Evolutionary conservation across 2,113 vertebrate genomes (phyloP).

Genomic region (Platysternon megacephalum): DNA sequence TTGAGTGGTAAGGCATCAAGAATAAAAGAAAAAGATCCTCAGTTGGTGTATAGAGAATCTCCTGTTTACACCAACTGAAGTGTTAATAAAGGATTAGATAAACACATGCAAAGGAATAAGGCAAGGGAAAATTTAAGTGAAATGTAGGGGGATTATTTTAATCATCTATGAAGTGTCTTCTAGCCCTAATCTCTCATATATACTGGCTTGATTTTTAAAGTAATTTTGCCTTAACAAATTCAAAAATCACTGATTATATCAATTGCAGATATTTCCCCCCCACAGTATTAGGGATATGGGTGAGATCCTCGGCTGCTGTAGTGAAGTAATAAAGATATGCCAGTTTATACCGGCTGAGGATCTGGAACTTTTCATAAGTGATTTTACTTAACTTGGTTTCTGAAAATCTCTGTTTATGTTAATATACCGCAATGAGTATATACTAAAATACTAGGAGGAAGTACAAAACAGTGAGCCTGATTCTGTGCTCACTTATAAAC

Average conservation of each 20-base stretch:
- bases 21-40: background rate
- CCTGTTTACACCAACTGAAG: background rate
- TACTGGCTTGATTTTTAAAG: background rate
- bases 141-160: background rate
- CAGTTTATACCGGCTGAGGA: background rate
- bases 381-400: background rate
- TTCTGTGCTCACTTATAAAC: rapidly evolving
- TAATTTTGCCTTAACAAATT: background rate
- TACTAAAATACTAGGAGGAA: background rate
- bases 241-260: background rate
- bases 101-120: background rate
- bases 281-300: background rate
- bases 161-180: background rate
- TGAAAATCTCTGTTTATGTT: background rate
- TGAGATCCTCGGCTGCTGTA: background rate
- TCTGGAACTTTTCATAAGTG: background rate
- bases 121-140: background rate
- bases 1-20: background rate
- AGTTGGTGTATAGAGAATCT: background rate
- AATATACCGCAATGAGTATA: background rate
- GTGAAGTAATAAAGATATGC: rapidly evolving
- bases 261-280: background rate
- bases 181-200: background rate
- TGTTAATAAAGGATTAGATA: background rate
- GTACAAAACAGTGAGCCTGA: background rate